Percentiles rank a stretch among this genome's conserved stretches.
Conservation (phyloP, 2,797 vertebrate genomes). For the Gambelia wislizenii region DNA sequence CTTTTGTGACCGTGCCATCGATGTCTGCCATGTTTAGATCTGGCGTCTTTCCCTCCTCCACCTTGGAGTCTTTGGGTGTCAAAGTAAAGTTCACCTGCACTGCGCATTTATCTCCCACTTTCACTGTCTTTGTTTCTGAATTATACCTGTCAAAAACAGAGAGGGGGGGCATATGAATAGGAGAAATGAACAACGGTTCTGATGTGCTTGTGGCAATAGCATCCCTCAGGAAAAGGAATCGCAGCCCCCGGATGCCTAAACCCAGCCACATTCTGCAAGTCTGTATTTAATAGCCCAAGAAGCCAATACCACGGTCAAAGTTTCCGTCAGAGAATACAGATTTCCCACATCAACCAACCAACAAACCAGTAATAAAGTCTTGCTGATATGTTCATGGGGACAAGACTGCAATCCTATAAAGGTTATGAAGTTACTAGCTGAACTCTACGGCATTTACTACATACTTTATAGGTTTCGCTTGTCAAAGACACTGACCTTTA, state of each 20-base stretch:
- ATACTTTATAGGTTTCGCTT: not conserved
- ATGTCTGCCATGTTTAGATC: constrained; percentile 72
- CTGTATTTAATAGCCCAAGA: too few relatives aligned
- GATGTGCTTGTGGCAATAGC: not conserved
- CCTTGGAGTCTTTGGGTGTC: constrained; percentile 72
- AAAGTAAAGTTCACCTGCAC: constrained; percentile 92
- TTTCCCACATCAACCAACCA: too few relatives aligned
- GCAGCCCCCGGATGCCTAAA: too few relatives aligned
- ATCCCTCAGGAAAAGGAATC: not conserved
- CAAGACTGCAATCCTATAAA: not conserved
- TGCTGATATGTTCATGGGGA: not conserved
- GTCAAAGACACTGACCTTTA: not conserved
- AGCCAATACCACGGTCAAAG: too few relatives aligned
- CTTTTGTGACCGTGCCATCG: constrained; percentile 82
- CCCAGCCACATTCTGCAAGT: too few relatives aligned
- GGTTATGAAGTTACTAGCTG: too few relatives aligned
- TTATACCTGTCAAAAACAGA: constrained; percentile 82
- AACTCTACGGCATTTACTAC: not conserved
- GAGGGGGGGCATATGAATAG: not conserved
- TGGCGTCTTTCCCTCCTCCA: constrained; percentile 72
- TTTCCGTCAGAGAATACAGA: too few relatives aligned
- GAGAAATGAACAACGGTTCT: not conserved
- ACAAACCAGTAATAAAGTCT: not conserved
- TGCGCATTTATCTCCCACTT: constrained; percentile 81
- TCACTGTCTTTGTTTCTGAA: constrained; percentile 84